Base-by-base conservation (phyloP, 64 coral and sea anemone genomes). In the Platygyra sinensis region DNA sequence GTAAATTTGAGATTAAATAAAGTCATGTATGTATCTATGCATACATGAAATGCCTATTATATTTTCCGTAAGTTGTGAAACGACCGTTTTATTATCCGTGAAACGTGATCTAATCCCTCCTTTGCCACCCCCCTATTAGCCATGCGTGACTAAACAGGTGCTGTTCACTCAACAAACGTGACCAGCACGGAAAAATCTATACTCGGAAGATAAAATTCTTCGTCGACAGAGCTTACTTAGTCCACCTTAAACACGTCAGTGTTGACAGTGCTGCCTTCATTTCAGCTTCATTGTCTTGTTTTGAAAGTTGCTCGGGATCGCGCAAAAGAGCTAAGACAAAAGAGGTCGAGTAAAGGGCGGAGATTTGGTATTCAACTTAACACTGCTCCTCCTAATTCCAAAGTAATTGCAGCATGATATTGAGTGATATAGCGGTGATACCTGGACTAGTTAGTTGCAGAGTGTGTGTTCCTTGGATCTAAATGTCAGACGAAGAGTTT, bases 321-420 rank as follows among this genome's bases (percentile, higher is more conserved):
- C 16, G 5, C 10, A 17, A 85, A n/a, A 29, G 11, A 72, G 49
- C 18, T 27, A 52, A 13, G 7, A 85, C 63, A 85, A 85, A 69
- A 72, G 81, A 27, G 11, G 24, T 67, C 14, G 36, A 22, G 62
- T 5, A n/a, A 18, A 85, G 42, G 81, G 81, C 81, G 81, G 81
- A 72, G 81, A 29, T 85, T 71, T 29, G 10, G 19, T 49, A 85
- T 72, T 85, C 22, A 85, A 36, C 20, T 0, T 46, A 20, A 12
- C 81, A n/a, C 22, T 72, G 62, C 81, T 85, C 81, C 81, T 71
- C 81, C 81, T 72, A 71, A 25, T 72, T 85, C 30, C 62, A 27
- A 27, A 72, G 20, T 85, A 50, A 71, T 85, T 85, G 62, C 65
- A n/a, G 22, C 22, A 16, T 10, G 7, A 57, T 57, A 57, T 57